Evolutionary conservation across 2,113 vertebrate species (phyloP).

Genomic region (Peucedramus taeniatus): DNA sequence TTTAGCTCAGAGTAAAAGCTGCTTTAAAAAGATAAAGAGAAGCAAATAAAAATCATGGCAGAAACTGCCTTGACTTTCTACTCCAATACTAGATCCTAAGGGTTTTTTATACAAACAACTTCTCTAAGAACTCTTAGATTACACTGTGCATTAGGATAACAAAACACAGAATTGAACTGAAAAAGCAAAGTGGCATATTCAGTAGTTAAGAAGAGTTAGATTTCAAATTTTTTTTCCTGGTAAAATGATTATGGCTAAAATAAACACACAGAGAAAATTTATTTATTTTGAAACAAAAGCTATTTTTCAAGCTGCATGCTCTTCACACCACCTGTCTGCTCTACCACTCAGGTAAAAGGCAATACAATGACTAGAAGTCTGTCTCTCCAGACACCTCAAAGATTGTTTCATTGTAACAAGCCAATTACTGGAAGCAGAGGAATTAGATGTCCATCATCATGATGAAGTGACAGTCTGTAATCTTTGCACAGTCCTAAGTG

Average conservation of each 20-base stretch:
- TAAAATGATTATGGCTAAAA: not conserved
- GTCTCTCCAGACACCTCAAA: not conserved
- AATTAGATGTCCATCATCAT: not conserved
- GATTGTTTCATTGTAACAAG: not conserved
- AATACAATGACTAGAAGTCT: not conserved
- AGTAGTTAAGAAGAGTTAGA: not conserved
- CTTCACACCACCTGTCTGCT: not conserved
- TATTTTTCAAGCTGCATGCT: not conserved
- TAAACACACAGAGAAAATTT: fast-evolving
- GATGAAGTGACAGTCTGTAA: not conserved
- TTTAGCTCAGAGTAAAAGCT: not conserved
- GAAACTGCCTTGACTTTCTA: not conserved
- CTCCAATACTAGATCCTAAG: not conserved
- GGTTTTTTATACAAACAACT: not conserved
- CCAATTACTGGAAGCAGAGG: not conserved
- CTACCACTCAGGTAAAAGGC: not conserved
- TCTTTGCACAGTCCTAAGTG: not conserved
- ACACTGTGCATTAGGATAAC: not conserved
- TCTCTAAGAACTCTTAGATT: not conserved
- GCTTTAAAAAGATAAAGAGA: not conserved
- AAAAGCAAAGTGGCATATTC: not conserved
- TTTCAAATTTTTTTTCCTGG: not conserved
- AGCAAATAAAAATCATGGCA: not conserved
- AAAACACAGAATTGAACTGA: not conserved
- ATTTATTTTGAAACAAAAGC: not conserved